A percentile compares a stretch with the other conserved stretches of the same genome.
phyloP scores from a whole-genome alignment of 1,140 invertebrate genomes.

The Aphelinus atriplicis region DNA sequence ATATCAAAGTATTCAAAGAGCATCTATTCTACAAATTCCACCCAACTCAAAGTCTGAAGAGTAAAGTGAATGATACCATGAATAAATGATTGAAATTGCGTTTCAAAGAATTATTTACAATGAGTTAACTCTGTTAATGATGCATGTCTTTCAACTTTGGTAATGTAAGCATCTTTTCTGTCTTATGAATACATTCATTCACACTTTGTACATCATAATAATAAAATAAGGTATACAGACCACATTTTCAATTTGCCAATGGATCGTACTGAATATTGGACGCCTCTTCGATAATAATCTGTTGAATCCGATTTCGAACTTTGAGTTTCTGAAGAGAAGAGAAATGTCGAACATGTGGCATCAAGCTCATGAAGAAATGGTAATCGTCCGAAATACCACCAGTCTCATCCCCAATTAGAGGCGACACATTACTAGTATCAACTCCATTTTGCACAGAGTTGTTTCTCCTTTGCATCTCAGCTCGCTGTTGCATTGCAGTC shows the following conservation, averaged over 20 bases:
- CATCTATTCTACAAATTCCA: too few species aligned
- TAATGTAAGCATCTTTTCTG: too few species aligned
- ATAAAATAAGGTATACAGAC: not conserved
- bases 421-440: conserved; percentile 10
- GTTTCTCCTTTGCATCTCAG: conserved; percentile 7
- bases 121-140: too few species aligned
- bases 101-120: too few species aligned
- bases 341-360: conserved; percentile 35
- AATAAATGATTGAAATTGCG: too few species aligned
- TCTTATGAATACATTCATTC: too few species aligned
- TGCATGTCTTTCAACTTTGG: too few species aligned
- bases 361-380: conserved; percentile 39
- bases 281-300: conserved; percentile 37
- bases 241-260: conserved; percentile 18
- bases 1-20: too few species aligned
- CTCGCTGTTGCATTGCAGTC: conserved; percentile 12
- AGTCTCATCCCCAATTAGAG: conserved; percentile 13
- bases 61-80: too few species aligned
- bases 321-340: conserved; percentile 35
- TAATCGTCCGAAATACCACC: conserved; percentile 36
- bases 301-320: conserved; percentile 34
- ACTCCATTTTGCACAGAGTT: not conserved
- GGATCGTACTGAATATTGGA: conserved; percentile 34
- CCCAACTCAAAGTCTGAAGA: too few species aligned
- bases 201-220: not conserved